Conservation (phyloP, 2,888 invertebrate genomes). For the Temnothorax ravouxi region DNA sequence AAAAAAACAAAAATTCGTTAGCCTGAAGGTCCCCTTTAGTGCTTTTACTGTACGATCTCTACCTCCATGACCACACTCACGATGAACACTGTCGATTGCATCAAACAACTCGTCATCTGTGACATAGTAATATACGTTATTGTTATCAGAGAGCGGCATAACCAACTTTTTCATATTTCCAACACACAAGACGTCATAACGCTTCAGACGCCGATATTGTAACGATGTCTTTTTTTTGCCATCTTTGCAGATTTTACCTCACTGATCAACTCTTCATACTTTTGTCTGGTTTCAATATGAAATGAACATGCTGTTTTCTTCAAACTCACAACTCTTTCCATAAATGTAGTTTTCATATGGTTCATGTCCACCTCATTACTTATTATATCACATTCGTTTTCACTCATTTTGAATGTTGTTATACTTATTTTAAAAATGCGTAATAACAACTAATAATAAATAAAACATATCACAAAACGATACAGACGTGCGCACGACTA, state of each 20-base stretch:
- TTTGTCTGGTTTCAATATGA: background rate
- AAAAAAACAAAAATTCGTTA: no score
- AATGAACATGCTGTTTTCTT: background rate
- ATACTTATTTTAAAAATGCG: no score
- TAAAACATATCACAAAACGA: no score
- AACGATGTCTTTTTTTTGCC: background rate
- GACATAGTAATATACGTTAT: background rate
- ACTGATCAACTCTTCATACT: constrained; percentile 4
- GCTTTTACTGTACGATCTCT: background rate
- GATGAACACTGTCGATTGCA: background rate
- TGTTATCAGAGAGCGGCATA: background rate
- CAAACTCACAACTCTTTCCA: background rate
- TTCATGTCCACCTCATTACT: no score
- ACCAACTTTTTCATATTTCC: background rate
- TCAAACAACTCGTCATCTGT: constrained; percentile 1
- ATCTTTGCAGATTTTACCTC: background rate
- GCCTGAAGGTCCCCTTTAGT: no score
- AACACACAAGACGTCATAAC: background rate
- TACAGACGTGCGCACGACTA: no score
- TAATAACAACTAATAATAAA: no score
- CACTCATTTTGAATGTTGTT: no score
- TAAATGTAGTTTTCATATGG: background rate
- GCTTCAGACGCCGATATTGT: background rate
- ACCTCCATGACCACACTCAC: background rate
- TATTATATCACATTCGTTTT: no score